A percentile compares a stretch with the other conserved stretches of the same genome.
These are phyloP conservation scores for Trichopria drosophilae DNA, from an alignment of 2,888 invertebrate species.

Conservation along the genomic window DNA sequence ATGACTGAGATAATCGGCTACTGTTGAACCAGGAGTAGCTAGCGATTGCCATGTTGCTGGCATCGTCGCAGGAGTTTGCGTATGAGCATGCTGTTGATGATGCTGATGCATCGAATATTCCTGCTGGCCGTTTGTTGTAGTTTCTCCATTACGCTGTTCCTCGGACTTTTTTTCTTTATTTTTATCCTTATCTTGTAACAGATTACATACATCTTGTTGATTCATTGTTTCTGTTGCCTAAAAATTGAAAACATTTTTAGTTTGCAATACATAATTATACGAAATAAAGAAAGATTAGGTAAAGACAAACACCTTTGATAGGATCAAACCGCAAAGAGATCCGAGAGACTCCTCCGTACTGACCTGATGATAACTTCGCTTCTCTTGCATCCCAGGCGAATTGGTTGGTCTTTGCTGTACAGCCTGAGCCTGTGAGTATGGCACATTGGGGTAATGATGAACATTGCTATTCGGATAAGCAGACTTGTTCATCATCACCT, in stretches of 20 bases:
- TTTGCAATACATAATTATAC: background rate
- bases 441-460: constrained; percentile 56
- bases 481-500: constrained; percentile 57
- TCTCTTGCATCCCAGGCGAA: constrained; percentile 55
- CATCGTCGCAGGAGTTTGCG: constrained; percentile 58
- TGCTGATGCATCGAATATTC: constrained; percentile 61
- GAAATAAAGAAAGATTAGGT: background rate
- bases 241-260: constrained; percentile 4
- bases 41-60: constrained; percentile 73
- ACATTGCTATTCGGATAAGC: constrained; percentile 56
- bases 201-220: constrained; percentile 55
- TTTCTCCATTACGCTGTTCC: constrained; percentile 58
- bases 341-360: no score
- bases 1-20: constrained; percentile 83
- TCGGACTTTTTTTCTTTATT: constrained; percentile 52
- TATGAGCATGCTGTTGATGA: constrained; percentile 56
- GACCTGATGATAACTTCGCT: constrained; percentile 56
- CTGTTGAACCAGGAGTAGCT: constrained; percentile 74
- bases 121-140: constrained; percentile 61
- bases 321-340: no score
- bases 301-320: no score
- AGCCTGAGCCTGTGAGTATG: constrained; percentile 55
- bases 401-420: constrained; percentile 55
- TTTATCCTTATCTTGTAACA: constrained; percentile 55
- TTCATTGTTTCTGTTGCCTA: constrained; percentile 52